phyloP scores from a whole-genome alignment of 1,140 invertebrate species.

The Cotesia vestalis region DNA sequence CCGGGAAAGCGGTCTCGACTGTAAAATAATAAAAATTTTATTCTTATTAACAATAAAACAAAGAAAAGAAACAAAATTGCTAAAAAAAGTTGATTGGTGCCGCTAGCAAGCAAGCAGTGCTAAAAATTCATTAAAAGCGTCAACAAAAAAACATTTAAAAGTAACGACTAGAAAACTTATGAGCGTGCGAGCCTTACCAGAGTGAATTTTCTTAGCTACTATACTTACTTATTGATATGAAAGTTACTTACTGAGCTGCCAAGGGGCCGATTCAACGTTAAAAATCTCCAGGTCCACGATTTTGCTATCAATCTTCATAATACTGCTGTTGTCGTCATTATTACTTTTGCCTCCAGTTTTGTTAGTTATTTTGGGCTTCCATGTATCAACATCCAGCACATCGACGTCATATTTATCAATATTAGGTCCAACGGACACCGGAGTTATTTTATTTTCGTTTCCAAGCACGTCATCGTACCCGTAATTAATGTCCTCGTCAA shows the following conservation, averaged over 20 bases:
- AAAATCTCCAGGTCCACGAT: constrained; percentile 44
- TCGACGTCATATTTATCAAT: constrained; percentile 45
- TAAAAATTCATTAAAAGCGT: constrained; percentile 4
- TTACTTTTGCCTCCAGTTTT: constrained; percentile 52
- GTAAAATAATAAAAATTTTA: constrained; percentile 38
- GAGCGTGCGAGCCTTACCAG: neutral
- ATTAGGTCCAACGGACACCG: constrained; percentile 32
- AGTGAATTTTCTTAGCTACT: neutral
- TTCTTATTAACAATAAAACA: neutral
- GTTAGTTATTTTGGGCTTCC: constrained; percentile 54
- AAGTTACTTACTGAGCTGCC: constrained; percentile 47
- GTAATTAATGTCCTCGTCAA: constrained; percentile 41
- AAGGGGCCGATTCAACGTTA: constrained; percentile 46
- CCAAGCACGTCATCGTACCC: neutral
- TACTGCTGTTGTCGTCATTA: constrained; percentile 46
- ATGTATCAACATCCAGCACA: constrained; percentile 46
- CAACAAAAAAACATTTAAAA: neutral
- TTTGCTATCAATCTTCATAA: constrained; percentile 55
- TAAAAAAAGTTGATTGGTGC: neutral
- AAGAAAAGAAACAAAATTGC: neutral
- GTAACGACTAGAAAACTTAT: too few species aligned
- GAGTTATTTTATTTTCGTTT: constrained; percentile 6
- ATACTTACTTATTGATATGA: neutral
- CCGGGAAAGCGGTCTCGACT: constrained; percentile 58
- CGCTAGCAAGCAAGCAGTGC: neutral